Conservation (phyloP, 2,888 invertebrate genomes). For the Rhagonycha lutea region DNA sequence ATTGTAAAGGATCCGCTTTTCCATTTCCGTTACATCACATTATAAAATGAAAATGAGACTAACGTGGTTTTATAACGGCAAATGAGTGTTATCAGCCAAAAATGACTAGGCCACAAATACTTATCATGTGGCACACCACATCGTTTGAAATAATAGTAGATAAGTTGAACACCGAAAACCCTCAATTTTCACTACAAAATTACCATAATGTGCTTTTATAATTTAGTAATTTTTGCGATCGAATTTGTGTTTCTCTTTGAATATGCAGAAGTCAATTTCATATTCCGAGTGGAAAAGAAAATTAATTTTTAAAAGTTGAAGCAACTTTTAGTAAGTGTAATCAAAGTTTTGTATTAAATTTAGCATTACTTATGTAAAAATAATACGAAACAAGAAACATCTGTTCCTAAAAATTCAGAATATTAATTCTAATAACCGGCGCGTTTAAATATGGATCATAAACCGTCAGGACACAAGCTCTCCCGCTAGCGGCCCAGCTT, state of each 20-base stretch:
- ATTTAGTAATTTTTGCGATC: background rate
- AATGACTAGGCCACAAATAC: background rate
- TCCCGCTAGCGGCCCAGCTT: slow-evolving; percentile 40
- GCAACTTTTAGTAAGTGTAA: slow-evolving; percentile 20
- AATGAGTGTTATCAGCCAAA: no score
- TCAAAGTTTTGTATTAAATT: slow-evolving; percentile 21
- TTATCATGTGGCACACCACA: no score
- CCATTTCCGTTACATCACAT: background rate
- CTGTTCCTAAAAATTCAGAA: slow-evolving; percentile 50
- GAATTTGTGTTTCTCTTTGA: background rate
- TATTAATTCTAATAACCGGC: slow-evolving; percentile 48
- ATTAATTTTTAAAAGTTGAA: slow-evolving; percentile 21
- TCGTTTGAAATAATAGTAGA: no score
- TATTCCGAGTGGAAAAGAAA: slow-evolving; percentile 3
- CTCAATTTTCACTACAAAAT: background rate
- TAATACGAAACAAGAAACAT: slow-evolving; percentile 45
- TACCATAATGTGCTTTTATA: background rate
- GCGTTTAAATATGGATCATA: slow-evolving; percentile 45
- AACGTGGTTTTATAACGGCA: no score
- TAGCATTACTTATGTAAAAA: slow-evolving; percentile 34
- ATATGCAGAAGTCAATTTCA: background rate
- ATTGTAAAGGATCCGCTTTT: background rate
- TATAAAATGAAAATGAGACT: no score
- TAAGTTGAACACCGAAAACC: no score
- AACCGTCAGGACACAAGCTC: slow-evolving; percentile 38